Base-by-base conservation (phyloP, 2,888 invertebrate species). In the Caradrina kadenii region DNA sequence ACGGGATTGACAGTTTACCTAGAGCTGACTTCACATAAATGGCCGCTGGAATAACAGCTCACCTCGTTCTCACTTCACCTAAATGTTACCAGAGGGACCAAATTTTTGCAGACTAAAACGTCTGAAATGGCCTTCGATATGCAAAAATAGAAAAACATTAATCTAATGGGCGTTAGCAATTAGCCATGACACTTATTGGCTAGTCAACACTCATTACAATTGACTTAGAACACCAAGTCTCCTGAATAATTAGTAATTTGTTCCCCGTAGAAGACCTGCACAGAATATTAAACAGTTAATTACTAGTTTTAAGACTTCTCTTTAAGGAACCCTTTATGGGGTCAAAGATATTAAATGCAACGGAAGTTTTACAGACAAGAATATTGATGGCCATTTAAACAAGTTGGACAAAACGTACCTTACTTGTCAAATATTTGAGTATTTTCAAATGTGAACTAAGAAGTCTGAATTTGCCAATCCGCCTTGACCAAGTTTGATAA, bases 271-370 rank as follows among this genome's bases (percentile, higher is more conserved):
- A 21, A 15, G 49, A 15, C 17, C 0, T 15, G 22, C 31, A 15
- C 11, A 19, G 76, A 68, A 75, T 73, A 49, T 60, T 35, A 42
- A 73, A 22, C 21, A 60, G 31, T 19, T 49, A 19, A 75, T 75
- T 68, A 42, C 17, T 59, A 68, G 48, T 75, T 59, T 59, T 35
- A 54, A 66, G n/a, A 19, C 26, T 31, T 21, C 56, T 39, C 48
- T 35, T 66, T 53, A 71, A 42, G 75, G 39, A 21, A 48, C 67
- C n/a, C 22, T 74, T 67, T 67, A 72, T 49, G 53, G 53, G 53
- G 26, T 31, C 53, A 15, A 53, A 58, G 45, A 53, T 53, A 58
- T 31, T 66, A 45, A 65, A 70, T 45, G 48, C 2, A 66, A 3
- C 71, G 71, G 56, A 72, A 66, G 56, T 74, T 15, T n/a, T 22